Base-by-base conservation (phyloP, 2,113 vertebrate species). In the Gila orcuttii region DNA sequence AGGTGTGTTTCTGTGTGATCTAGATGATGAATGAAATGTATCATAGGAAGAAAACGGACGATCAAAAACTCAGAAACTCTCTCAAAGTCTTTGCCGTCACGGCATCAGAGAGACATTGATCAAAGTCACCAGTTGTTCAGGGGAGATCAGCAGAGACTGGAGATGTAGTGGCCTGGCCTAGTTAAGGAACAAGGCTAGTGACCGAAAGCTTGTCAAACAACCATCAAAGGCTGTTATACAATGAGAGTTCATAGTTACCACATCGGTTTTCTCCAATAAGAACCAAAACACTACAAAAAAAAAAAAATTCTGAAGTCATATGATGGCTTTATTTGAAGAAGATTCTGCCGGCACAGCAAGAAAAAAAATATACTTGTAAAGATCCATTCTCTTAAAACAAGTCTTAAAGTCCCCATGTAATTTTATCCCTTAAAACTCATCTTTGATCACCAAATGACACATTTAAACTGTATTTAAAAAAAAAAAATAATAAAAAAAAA, bases 71-170 rank as follows among this genome's bases (percentile, higher is more conserved):
- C 6, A 0, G 71, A 47, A 75, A 75, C 71, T 47, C 71, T 71
- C 33, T 23, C 21, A 12, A 39, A 73, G 36, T 42, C 69, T 75
- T 45, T 50, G 42, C 42, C 6, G 2, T 75, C 39, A 4, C 2
- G 3, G 42, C 73, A 75, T 75, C 42, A 75, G n/a, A 75, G 42
- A 75, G 71, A 75, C 42, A 19, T 47, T 75, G 71, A 75, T 75
- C 73, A 75, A 75, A 75, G 73, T 50, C 23, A 50, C 23, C 3
- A 13, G 6, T 50, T 75, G 73, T 75, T 75, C 23, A 75, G 73
- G n/a, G 8, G 73, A 75, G 42, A 47, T 75, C 71, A 28, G 42
- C 71, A 47, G 12, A 75, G 23, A 47, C 39, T 75, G 4, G 12
- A 75, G 42, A 45, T 15, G 5, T 6, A 50, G 42, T 47, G 71